Evolutionary conservation across 2,888 invertebrate species (phyloP).

Genomic region (Pseudococcus longispinus): DNA sequence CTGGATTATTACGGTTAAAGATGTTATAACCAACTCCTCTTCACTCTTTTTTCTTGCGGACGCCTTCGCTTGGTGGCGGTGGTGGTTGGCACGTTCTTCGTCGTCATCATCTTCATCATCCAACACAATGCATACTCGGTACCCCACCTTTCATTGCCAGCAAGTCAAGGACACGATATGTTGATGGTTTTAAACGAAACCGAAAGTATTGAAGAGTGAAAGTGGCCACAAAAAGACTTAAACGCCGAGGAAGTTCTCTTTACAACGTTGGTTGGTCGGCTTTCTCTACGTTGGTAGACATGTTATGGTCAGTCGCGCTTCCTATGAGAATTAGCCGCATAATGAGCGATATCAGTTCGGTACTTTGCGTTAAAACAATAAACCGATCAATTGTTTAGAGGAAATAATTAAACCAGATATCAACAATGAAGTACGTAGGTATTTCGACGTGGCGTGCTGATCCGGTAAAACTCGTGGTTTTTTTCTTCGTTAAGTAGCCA

Average conservation of each 20-base stretch:
- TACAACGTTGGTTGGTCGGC: conserved; percentile 2
- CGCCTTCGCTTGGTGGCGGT: background rate
- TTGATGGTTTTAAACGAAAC: conserved; percentile 31
- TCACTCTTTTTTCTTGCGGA: background rate
- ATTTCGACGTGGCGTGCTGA: background rate
- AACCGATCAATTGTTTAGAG: conserved; percentile 26
- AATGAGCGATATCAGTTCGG: background rate
- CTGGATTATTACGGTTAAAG: conserved; percentile 53
- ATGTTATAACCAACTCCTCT: conserved; percentile 50
- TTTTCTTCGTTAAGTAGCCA: background rate
- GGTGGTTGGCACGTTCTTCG: background rate
- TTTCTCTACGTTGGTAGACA: conserved; percentile 23
- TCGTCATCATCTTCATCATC: background rate
- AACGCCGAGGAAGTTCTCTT: conserved; percentile 24
- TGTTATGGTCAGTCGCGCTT: conserved; percentile 43
- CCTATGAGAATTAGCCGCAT: conserved; percentile 18
- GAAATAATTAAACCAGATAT: background rate
- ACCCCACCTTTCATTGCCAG: conserved; percentile 43
- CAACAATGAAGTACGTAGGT: background rate
- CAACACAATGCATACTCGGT: background rate
- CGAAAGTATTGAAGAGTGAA: conserved; percentile 53
- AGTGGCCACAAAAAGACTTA: conserved; percentile 48
- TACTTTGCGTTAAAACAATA: background rate
- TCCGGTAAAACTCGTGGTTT: background rate
- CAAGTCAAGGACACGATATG: conserved; percentile 53